Percentiles rank a stretch among this genome's conserved stretches.
phyloP scores from a whole-genome alignment of 2,113 vertebrate genomes.

The Siniperca knerii region DNA sequence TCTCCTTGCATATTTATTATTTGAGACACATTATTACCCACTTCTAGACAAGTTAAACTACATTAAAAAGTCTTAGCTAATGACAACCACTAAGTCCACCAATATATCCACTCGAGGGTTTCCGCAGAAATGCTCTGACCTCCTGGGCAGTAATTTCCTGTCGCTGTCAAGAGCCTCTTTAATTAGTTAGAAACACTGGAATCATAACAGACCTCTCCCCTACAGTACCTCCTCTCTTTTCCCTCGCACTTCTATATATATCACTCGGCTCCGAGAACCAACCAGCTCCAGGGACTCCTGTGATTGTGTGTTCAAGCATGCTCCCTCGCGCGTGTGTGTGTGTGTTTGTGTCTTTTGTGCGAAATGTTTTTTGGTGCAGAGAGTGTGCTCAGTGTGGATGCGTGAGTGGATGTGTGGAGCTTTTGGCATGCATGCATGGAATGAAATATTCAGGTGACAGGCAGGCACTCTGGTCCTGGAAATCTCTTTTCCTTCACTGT shows the following conservation, averaged over 20 bases:
- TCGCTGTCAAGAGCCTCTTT: conserved; percentile 70
- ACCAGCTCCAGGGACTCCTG: conserved; percentile 64
- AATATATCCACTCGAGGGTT: conserved; percentile 1
- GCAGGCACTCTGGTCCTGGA: conserved; percentile 44
- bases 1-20: not conserved
- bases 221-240: conserved; percentile 20
- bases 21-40: conserved; percentile 4
- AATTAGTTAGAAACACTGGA: conserved; percentile 72
- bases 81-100: conserved; percentile 1
- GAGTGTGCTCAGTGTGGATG: conserved; percentile 31
- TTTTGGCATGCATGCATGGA: conserved; percentile 52
- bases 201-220: conserved; percentile 62
- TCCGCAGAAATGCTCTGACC: conserved; percentile 43
- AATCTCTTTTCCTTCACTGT: conserved; percentile 25
- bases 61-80: conserved; percentile 31
- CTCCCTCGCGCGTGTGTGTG: not conserved
- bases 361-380: conserved; percentile 39
- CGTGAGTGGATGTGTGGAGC: conserved; percentile 33
- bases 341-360: conserved; percentile 29
- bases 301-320: conserved; percentile 57
- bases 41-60: conserved; percentile 24
- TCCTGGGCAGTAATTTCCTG: conserved; percentile 60
- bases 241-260: conserved; percentile 68
- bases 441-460: conserved; percentile 82
- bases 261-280: conserved; percentile 42